Evolutionary conservation across 1,140 invertebrate species (phyloP), one percentile per base, ranked within the genome.

Genomic region (Scaptomyza pallida): DNA sequence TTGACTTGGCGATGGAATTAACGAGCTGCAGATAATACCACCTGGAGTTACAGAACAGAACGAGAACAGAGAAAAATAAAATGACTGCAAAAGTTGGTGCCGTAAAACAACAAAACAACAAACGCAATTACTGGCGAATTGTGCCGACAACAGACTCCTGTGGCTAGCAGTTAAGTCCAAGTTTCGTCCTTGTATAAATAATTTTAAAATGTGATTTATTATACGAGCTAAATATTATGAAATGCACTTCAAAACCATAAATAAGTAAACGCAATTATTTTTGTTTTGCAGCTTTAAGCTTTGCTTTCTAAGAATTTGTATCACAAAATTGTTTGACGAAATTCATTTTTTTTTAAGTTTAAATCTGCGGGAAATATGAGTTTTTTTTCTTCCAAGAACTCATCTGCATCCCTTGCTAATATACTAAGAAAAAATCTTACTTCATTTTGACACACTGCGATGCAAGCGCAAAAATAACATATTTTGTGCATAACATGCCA

Each of bases 1-100:
- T 76, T 77, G 74, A 59, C 74, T 76, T 57, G 55, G 55, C 21
- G 21, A 40, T 17, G 41, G 23, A 44, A 45, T 57, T 57, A 57
- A 44, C 41, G 55, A 57, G 41, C 55, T 55, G 52, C 55, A 57
- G 55, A 57, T 57, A 57, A 57, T 57, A 45, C 55, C 41, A 57
- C 55, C 55, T 57, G 55, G 40, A 55, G 37, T 55, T 55, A 26
- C 9, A 55, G 12, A 3, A 37, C 3, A 37, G 1, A 37, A 10
- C 4, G 35, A 26, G n/a, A n/a, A 26, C 16, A 6, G 6, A 26
- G 6, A 26, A 26, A 6, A 26, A 26, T 26, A 26, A 26, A 26
- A 26, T 26, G 6, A 17, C 33, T 19, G 23, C 6, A 30, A 50
- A 30, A 50, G 8, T 10, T 10, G 51, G 35, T 37, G 33, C 3